These are phyloP conservation scores for Austrolebias charrua DNA, from an alignment of 2,797 vertebrate genomes.

Conservation along the genomic window DNA sequence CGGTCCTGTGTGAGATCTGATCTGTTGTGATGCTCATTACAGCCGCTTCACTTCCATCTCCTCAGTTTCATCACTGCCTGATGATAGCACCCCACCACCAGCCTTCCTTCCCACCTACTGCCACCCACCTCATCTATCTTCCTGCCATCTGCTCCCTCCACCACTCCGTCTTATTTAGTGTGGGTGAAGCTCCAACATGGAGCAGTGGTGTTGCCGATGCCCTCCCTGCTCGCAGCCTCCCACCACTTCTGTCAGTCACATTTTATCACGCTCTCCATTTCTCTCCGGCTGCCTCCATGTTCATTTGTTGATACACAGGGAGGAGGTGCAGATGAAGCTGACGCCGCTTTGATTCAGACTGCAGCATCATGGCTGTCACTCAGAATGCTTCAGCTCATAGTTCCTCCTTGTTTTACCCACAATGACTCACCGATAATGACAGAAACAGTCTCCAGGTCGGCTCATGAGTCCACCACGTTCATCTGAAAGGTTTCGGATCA, in stretches of 20 bases:
- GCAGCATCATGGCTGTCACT: constrained; percentile 27
- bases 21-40: constrained; percentile 46
- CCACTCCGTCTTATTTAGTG: constrained; percentile 21
- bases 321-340: constrained; percentile 12
- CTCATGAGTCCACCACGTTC: not conserved
- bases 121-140: constrained; percentile 10
- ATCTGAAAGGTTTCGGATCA: not conserved
- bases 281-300: not conserved
- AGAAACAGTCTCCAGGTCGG: not conserved
- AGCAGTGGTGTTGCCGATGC: not conserved
- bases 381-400: constrained; percentile 20
- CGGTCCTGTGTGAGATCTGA: constrained; percentile 23
- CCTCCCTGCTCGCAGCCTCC: constrained; percentile 37
- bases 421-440: not conserved
- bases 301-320: constrained; percentile 20
- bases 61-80: constrained; percentile 32
- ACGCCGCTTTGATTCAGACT: constrained; percentile 8
- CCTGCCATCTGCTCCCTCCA: constrained; percentile 19
- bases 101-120: not conserved
- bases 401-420: not conserved
- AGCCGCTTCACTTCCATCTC: constrained; percentile 20
- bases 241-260: constrained; percentile 48
- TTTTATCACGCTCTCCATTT: constrained; percentile 38
- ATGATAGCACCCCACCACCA: constrained; percentile 10
- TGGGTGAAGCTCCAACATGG: constrained; percentile 24